Evolutionary conservation across 2,113 vertebrate species (phyloP), one percentile per base, ranked within the genome.

Genomic region (Dascyllus trimaculatus): DNA sequence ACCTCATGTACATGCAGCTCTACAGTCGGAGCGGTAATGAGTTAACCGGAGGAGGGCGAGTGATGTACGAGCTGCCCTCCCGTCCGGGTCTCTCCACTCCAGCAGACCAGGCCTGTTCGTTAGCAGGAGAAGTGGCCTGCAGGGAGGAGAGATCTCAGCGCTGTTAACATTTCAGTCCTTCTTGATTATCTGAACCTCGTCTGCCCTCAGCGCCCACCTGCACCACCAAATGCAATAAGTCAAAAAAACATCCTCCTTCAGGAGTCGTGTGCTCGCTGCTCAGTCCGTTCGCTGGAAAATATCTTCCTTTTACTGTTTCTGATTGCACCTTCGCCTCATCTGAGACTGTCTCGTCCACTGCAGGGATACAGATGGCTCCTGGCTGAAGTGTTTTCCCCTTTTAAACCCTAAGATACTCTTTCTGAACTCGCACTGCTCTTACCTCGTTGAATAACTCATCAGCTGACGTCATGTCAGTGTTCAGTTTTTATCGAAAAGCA

Each of bases 1-100:
- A 49, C 62, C 80, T 76, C 62, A 51, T 69, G 71, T 65, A 22
- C 62, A 60, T 72, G 71, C 48, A 10, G 3, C 51, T 32, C 1
- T 5, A 1, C 15, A 64, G 62, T 43, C 18, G 26, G 46, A 6
- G 61, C 17, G 53, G 46, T 76, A 83, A 80, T 73, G 76, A 80
- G 71, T 58, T 22, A 49, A 48, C 40, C 11, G 15, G 24, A 15
- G 40, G 13, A 43, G 40, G 29, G 24, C 1, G 54, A 1, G 62
- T 58, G 65, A 82, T 71, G 75, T 57, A 59, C 75, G 19, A 32
- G 51, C 65, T 67, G 79, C 71, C 60, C 78, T 66, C 48, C 25
- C n/a, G 40, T 29, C 54, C 0, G 0, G 61, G 51, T 63, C 32
- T 63, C 75, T 75, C 56, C 71, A 76, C 67, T 80, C 38, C 57